These are phyloP conservation scores for Aramus guarauna DNA, from an alignment of 2,113 vertebrate genomes.

Conservation along the genomic window DNA sequence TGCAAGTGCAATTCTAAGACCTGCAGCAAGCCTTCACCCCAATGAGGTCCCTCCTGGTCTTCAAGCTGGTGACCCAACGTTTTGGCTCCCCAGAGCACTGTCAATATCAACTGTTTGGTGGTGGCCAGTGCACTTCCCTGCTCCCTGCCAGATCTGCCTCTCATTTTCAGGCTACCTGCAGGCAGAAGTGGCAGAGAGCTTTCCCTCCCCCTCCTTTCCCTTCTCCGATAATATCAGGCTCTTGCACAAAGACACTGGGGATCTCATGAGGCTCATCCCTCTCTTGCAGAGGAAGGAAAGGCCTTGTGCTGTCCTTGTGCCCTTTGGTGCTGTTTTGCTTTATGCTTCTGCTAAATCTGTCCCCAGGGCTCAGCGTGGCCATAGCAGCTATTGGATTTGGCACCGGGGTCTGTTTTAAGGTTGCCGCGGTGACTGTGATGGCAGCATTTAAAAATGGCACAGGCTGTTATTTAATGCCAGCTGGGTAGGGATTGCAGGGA, in stretches of 20 bases:
- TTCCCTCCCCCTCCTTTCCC: not conserved
- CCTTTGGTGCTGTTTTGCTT: not conserved
- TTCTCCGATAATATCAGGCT: not conserved
- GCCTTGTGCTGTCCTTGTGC: not conserved
- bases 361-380: not conserved
- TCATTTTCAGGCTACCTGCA: not conserved
- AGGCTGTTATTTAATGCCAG: not conserved
- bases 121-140: not conserved
- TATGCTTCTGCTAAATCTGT: not conserved
- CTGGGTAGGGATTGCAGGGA: not conserved
- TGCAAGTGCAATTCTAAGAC: not conserved
- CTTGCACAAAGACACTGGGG: not conserved
- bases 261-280: not conserved
- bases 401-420: not conserved
- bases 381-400: not conserved
- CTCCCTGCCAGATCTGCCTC: not conserved
- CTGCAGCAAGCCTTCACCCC: not conserved
- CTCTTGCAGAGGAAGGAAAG: not conserved
- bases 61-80: rapidly evolving
- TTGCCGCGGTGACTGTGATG: not conserved
- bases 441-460: conserved; percentile 40
- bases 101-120: not conserved
- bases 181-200: not conserved
- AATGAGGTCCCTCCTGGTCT: rapidly evolving
- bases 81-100: not conserved